These are phyloP conservation scores for Drosophila conformis DNA, from an alignment of 2,888 invertebrate species.

Conservation along the genomic window DNA sequence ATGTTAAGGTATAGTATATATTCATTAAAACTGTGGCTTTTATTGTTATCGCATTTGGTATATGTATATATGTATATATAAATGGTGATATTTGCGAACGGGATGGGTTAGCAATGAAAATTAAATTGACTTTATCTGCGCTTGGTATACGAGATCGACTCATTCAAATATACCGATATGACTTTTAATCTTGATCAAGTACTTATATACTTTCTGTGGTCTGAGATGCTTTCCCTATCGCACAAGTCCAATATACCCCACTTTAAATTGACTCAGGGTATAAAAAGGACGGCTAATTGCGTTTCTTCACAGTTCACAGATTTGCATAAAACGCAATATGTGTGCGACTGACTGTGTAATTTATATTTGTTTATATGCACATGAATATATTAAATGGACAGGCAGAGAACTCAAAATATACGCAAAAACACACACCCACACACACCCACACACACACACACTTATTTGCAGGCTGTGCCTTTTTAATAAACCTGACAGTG, in stretches of 20 bases:
- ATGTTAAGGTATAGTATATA: not conserved
- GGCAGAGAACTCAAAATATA: conserved; percentile 42
- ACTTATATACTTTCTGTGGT: too few relatives aligned
- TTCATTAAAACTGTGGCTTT: not conserved
- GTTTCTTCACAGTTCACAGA: conserved; percentile 66
- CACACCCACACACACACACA: not conserved
- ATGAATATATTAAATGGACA: conserved; percentile 68
- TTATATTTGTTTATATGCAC: conserved; percentile 78
- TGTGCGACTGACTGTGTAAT: conserved; percentile 58
- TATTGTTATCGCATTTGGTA: too few relatives aligned
- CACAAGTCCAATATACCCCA: not conserved
- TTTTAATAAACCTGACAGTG: conserved; percentile 64
- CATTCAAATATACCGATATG: not conserved
- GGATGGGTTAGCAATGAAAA: not conserved
- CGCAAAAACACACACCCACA: conserved; percentile 10
- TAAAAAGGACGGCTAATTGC: conserved; percentile 75
- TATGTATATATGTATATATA: too few relatives aligned
- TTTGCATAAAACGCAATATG: conserved; percentile 66
- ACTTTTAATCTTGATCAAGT: not conserved
- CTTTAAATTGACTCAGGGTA: conserved; percentile 5
- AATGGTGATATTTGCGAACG: not conserved
- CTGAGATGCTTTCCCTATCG: too few relatives aligned
- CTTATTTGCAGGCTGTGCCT: conserved; percentile 31
- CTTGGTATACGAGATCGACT: not conserved
- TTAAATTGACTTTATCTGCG: not conserved